Evolutionary conservation across 2,113 vertebrate genomes (phyloP), one percentile per base, ranked within the genome.

Genomic region (Onychostoma macrolepis): DNA sequence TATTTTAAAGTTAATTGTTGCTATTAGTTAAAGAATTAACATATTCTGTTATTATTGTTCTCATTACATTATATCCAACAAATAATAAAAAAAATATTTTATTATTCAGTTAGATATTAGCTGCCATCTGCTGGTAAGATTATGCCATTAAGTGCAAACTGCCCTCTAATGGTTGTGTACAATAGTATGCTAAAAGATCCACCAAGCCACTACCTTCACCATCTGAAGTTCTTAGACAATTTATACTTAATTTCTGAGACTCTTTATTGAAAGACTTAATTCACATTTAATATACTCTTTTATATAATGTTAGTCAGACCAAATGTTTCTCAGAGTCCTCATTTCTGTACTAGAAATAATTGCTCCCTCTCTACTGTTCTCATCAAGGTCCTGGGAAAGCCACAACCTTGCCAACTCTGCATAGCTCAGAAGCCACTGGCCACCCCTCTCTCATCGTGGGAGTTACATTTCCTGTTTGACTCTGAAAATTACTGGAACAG

Each of bases 311-410:
- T 78, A 86, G 53, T 71, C 1, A n/a, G 26, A 79, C 26, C 12
- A 69, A 86, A 58, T 53, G 85, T 50, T 89, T 74, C 38, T 89
- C 65, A 65, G 63, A 84, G 30, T 21, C 19, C 63, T 67, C 13
- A 50, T 30, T 24, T 65, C 15, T n/a, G 28, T 48, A 30, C 3
- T n/a, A 43, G n/a, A 85, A 83, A 79, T 83, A 43, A 21, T 71
- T 43, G 26, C 63, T 76, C 33, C 48, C 53, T 56, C 36, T 53
- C 38, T 8, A n/a, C 56, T 41, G 33, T 82, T 86, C 80, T 65
- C 75, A 83, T 67, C 71, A 78, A 88, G 85, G 82, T 89, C 88
- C 85, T 91, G 88, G 90, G 88, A 91, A 90, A 86, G 76, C 28
- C 69, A 89, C 30, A 86, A 61, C 71, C 80, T 50, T 78, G 67